Evolutionary conservation across 2,888 invertebrate species (phyloP).

Genomic region (Smittia sp.): DNA sequence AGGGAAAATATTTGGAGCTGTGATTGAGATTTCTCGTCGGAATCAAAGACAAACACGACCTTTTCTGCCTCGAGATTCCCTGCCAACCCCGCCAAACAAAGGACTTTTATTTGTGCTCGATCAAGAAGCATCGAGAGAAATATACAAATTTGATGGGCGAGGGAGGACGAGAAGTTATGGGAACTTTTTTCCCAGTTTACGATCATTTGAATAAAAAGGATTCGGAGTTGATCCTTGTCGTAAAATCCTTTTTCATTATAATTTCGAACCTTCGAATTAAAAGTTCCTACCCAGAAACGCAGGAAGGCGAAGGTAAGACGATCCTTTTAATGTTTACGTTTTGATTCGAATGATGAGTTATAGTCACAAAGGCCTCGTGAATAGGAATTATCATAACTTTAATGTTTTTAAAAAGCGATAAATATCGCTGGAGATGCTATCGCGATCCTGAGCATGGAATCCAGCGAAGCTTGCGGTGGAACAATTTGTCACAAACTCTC

Average conservation of each 20-base stretch:
- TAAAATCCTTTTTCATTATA: constrained; percentile 10
- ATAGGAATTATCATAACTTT: constrained; percentile 37
- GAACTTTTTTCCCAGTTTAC: constrained; percentile 9
- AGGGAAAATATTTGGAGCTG: constrained; percentile 4
- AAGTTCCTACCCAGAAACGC: not conserved
- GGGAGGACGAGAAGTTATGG: constrained; percentile 5
- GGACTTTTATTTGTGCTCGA: constrained; percentile 10
- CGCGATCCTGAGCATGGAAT: not conserved
- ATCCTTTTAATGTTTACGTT: constrained; percentile 23
- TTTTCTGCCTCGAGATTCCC: not conserved
- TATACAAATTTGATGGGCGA: constrained; percentile 10
- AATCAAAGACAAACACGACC: constrained; percentile 13
- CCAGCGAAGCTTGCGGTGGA: constrained; percentile 4
- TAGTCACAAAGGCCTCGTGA: not conserved
- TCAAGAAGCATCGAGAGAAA: not conserved
- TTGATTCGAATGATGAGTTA: constrained; percentile 2
- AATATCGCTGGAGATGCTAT: constrained; percentile 11
- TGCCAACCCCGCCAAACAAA: constrained; percentile 10
- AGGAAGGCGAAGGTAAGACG: not conserved
- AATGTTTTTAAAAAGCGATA: constrained; percentile 25
- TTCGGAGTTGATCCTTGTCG: constrained; percentile 21
- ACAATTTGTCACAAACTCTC: constrained; percentile 2
- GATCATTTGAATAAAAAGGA: constrained; percentile 26
- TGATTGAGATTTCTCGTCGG: constrained; percentile 5
- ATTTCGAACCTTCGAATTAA: constrained; percentile 18